A percentile compares a stretch with the other conserved stretches of the same genome.
Evolutionary conservation across 2,797 vertebrate genomes (phyloP).

Genomic region (Phaenicophaeus curvirostris): DNA sequence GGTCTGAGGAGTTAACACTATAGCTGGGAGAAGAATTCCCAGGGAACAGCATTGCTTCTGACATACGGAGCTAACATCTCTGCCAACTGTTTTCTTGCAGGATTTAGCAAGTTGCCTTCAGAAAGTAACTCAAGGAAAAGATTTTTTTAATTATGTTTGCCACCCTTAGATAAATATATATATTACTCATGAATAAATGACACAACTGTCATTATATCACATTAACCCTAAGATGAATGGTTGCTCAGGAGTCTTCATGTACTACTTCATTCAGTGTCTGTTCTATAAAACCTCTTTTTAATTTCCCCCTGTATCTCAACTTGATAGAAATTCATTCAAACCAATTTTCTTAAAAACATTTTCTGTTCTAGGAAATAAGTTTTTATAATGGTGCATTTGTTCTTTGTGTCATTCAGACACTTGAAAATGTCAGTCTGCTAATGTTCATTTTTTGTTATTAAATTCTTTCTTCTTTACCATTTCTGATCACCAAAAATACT

Average conservation of each 20-base stretch:
- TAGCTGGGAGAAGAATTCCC: background rate
- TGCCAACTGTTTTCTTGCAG: background rate
- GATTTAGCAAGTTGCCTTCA: background rate
- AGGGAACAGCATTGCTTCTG: background rate
- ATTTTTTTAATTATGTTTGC: background rate
- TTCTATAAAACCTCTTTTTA: slow-evolving; percentile 37
- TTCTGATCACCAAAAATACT: slow-evolving; percentile 22
- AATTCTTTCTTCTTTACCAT: background rate
- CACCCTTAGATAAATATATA: background rate
- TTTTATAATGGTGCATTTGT: slow-evolving; percentile 25
- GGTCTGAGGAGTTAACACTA: background rate
- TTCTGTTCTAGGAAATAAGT: slow-evolving; percentile 21
- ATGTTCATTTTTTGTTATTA: slow-evolving; percentile 18
- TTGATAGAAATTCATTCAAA: slow-evolving; percentile 27
- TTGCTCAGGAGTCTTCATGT: background rate
- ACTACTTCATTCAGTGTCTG: background rate
- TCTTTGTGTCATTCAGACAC: slow-evolving; percentile 29
- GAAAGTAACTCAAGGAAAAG: background rate
- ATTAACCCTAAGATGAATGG: background rate
- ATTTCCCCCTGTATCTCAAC: background rate
- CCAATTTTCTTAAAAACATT: slow-evolving; percentile 34
- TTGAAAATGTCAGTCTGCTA: slow-evolving; percentile 20
- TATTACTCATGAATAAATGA: background rate
- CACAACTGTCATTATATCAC: background rate
- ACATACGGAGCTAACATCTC: background rate